Evolutionary conservation across 2,113 vertebrate species (phyloP).

Genomic region (Colossoma macropomum): DNA sequence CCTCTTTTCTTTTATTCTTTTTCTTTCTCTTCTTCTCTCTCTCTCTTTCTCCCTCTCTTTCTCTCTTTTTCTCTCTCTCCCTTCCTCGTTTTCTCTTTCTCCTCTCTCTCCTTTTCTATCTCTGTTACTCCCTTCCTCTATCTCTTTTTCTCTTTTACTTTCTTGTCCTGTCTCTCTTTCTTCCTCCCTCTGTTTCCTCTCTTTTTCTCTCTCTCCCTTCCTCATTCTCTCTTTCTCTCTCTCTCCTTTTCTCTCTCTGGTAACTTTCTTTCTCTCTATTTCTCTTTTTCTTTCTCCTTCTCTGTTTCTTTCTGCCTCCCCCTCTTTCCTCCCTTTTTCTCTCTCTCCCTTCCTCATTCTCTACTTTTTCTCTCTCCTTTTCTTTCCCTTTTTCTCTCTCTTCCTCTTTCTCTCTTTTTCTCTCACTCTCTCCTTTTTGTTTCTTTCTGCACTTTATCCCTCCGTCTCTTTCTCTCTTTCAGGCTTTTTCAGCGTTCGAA

Average conservation of each 20-base stretch:
- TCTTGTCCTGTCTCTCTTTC: too few relatives aligned
- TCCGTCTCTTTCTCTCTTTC: too few relatives aligned
- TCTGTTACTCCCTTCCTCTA: not conserved
- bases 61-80: not conserved
- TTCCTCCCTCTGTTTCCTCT: too few relatives aligned
- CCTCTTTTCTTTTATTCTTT: slow-evolving; percentile 33
- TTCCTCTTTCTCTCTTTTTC: not conserved
- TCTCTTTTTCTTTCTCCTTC: slow-evolving; percentile 18
- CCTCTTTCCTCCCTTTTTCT: not conserved
- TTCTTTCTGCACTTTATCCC: too few relatives aligned
- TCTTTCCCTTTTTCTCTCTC: not conserved
- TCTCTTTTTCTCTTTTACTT: too few relatives aligned
- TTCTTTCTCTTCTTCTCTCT: slow-evolving; percentile 8
- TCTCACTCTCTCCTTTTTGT: too few relatives aligned
- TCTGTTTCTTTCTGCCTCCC: slow-evolving; percentile 33
- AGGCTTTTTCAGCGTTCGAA: too few relatives aligned
- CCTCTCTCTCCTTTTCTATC: not conserved
- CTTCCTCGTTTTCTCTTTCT: slow-evolving; percentile 1
- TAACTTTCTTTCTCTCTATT: too few relatives aligned
- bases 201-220: not conserved
- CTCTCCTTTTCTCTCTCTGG: too few relatives aligned
- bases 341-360: not conserved
- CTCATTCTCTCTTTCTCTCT: too few relatives aligned
- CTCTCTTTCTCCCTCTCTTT: slow-evolving; percentile 23
- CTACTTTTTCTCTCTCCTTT: not conserved